A percentile compares a stretch with the other conserved stretches of the same genome.
Evolutionary conservation across 1,140 invertebrate species (phyloP).

Genomic region (Paracyclopina nana): DNA sequence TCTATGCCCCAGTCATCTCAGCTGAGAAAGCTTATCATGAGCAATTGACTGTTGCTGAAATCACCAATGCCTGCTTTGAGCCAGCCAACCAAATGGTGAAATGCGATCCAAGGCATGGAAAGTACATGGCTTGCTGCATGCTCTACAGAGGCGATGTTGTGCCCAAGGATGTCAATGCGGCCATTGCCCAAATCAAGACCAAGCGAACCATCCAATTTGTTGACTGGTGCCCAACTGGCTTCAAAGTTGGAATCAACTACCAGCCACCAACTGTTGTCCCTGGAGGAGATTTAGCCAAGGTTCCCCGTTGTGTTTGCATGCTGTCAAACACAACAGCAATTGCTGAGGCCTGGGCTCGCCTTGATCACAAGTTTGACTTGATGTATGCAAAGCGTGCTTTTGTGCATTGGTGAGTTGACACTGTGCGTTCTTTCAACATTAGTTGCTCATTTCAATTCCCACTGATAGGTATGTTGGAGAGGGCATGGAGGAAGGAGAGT

Average conservation of each 20-base stretch:
- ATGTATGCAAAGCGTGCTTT: constrained; percentile 57
- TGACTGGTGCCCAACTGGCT: constrained; percentile 33
- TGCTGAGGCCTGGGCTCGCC: constrained; percentile 31
- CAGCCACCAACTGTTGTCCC: constrained; percentile 36
- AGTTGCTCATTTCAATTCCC: constrained; percentile 27
- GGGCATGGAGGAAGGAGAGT: constrained; percentile 56
- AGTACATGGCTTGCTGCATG: constrained; percentile 27
- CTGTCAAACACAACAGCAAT: constrained; percentile 25
- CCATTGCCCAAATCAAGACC: constrained; percentile 34
- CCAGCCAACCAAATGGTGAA: constrained; percentile 44
- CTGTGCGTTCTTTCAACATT: constrained; percentile 36
- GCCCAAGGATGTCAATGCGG: constrained; percentile 34
- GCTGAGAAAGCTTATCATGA: constrained; percentile 38
- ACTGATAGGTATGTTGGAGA: constrained; percentile 46
- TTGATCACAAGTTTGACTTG: constrained; percentile 37
- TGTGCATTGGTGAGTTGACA: constrained; percentile 51
- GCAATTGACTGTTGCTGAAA: constrained; percentile 29
- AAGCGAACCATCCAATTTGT: constrained; percentile 12
- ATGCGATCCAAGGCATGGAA: constrained; percentile 34
- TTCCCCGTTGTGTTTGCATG: constrained; percentile 15
- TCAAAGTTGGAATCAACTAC: constrained; percentile 23
- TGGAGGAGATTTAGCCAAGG: constrained; percentile 22
- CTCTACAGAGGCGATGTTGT: constrained; percentile 19
- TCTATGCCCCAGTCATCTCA: constrained; percentile 40
- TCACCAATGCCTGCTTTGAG: constrained; percentile 37